phyloP scores from a whole-genome alignment of 2,888 invertebrate genomes.

The Graphium colonna region DNA sequence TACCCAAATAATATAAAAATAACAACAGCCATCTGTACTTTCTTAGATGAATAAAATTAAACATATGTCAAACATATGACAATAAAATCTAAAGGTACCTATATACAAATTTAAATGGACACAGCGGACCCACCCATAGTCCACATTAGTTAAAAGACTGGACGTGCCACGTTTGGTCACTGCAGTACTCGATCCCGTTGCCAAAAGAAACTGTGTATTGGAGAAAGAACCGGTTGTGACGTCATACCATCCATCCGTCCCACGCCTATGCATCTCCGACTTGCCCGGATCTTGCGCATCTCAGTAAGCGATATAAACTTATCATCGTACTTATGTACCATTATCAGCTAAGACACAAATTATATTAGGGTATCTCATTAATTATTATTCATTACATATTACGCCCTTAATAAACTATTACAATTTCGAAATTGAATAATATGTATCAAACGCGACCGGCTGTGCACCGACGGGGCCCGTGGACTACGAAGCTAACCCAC shows the following conservation, averaged over 20 bases:
- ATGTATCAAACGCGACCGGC: slow-evolving; percentile 76
- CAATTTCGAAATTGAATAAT: slow-evolving; percentile 77
- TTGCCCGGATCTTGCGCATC: slow-evolving; percentile 44
- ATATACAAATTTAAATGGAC: slow-evolving; percentile 72
- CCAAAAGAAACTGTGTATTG: slow-evolving; percentile 44
- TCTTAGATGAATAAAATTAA: slow-evolving; percentile 80
- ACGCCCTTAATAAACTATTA: slow-evolving; percentile 74
- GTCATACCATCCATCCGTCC: slow-evolving; percentile 24
- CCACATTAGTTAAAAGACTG: slow-evolving; percentile 55
- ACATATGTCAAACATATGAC: slow-evolving; percentile 80
- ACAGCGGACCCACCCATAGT: slow-evolving; percentile 45
- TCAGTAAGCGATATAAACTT: slow-evolving; percentile 70
- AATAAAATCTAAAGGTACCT: slow-evolving; percentile 75
- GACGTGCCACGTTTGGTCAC: slow-evolving; percentile 70
- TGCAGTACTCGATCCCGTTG: slow-evolving; percentile 51
- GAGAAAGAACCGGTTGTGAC: slow-evolving; percentile 41
- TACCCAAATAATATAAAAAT: slow-evolving; percentile 80
- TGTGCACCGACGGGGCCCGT: slow-evolving; percentile 71
- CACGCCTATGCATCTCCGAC: slow-evolving; percentile 24
- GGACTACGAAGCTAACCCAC: slow-evolving; percentile 62
- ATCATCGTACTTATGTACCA: slow-evolving; percentile 70
- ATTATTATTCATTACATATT: slow-evolving; percentile 58
- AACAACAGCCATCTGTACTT: slow-evolving; percentile 81
- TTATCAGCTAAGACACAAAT: slow-evolving; percentile 79
- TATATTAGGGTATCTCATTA: slow-evolving; percentile 74